Evolutionary conservation across 2,888 invertebrate species (phyloP).

Genomic region (Eristalinus aeneus): DNA sequence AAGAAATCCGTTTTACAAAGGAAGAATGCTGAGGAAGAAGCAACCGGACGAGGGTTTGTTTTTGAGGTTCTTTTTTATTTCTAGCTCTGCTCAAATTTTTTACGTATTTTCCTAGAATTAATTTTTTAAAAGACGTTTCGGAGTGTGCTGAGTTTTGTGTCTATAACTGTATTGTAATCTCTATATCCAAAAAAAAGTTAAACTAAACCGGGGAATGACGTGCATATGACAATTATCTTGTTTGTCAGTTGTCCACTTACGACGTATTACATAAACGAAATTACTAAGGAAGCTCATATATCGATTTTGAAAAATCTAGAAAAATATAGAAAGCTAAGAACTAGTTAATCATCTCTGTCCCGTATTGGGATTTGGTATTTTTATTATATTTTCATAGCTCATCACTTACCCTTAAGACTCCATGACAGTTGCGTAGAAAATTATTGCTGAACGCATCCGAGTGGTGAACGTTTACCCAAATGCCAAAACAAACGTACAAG

Average conservation of each 20-base stretch:
- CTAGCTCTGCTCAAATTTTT: not conserved
- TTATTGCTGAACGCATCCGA: not conserved
- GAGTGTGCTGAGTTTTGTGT: not conserved
- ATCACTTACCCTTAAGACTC: not conserved
- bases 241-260: no score
- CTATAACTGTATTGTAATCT: no score
- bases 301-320: no score
- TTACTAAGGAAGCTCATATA: no score
- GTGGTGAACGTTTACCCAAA: not conserved
- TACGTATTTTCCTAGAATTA: not conserved
- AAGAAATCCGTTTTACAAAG: not conserved
- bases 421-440: not conserved
- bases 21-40: not conserved
- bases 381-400: not conserved
- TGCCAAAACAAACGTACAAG: not conserved
- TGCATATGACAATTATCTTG: no score
- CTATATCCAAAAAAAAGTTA: no score
- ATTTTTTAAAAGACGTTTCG: not conserved
- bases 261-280: no score
- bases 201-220: no score
- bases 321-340: no score
- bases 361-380: no score
- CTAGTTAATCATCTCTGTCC: no score
- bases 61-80: not conserved
- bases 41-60: not conserved